Evolutionary conservation across 2,797 vertebrate species (phyloP).

Genomic region (Benthosema pterotum): DNA sequence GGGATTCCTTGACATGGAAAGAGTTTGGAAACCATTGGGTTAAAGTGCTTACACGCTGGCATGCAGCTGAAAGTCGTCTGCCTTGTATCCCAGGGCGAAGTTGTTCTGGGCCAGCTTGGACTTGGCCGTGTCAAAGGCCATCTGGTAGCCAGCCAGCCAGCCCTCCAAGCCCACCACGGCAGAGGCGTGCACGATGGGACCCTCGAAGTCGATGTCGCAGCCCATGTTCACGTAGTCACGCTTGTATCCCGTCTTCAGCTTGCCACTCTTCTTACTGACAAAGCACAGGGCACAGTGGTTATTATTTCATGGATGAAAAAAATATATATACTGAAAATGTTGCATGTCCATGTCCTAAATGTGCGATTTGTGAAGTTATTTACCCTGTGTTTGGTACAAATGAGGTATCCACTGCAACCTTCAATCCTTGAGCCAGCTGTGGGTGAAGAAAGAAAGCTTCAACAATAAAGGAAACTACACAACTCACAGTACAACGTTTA

Average conservation of each 20-base stretch:
- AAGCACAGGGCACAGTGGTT: background rate
- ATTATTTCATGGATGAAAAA: background rate
- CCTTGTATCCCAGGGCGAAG: conserved; percentile 91
- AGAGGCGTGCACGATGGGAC: conserved; percentile 88
- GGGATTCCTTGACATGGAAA: too few species aligned
- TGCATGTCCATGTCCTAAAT: too few species aligned
- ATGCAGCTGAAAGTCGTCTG: conserved; percentile 95
- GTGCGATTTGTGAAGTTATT: conserved; percentile 60
- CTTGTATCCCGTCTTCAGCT: conserved; percentile 93
- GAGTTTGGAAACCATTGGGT: too few species aligned
- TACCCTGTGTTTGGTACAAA: conserved; percentile 98
- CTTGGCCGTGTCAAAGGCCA: conserved; percentile 94
- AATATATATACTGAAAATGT: too few species aligned
- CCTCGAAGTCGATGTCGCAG: conserved; percentile 91
- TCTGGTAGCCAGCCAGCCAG: conserved; percentile 95
- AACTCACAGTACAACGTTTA: too few species aligned
- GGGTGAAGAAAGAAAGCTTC: conserved; percentile 53
- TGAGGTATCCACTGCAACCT: conserved; percentile 90
- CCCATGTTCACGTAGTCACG: conserved; percentile 89
- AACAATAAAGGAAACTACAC: background rate
- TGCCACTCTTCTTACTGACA: conserved; percentile 93
- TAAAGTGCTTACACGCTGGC: conserved; percentile 90
- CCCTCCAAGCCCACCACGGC: conserved; percentile 92
- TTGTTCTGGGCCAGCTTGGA: conserved; percentile 93
- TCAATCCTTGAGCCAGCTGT: conserved; percentile 90